phyloP scores from a whole-genome alignment of 2,797 vertebrate species.

The Dromococcyx pavoninus region DNA sequence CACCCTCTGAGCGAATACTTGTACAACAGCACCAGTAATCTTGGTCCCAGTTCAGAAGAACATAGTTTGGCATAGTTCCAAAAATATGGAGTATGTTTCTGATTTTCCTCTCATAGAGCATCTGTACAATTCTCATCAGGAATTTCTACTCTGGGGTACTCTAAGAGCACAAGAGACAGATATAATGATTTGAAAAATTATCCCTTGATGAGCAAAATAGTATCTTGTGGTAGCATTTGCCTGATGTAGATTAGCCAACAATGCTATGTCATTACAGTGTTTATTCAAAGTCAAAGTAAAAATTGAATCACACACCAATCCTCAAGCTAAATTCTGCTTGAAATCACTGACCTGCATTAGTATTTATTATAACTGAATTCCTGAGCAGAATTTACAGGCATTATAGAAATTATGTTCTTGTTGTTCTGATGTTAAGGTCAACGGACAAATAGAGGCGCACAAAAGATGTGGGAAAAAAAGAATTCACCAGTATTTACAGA shows the following conservation, averaged over 20 bases:
- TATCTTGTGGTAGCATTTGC: not conserved
- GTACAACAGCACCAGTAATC: conserved; percentile 16
- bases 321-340: not conserved
- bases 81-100: not conserved
- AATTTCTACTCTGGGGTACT: conserved; percentile 12
- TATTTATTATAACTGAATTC: not conserved
- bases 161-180: conserved; percentile 3
- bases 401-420: not conserved
- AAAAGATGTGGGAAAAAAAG: not conserved
- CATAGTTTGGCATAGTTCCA: conserved; percentile 20
- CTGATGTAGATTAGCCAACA: not conserved
- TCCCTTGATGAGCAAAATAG: not conserved
- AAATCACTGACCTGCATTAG: not conserved
- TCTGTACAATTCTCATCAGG: conserved; percentile 32
- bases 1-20: conserved; percentile 36
- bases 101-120: not conserved
- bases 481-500: not conserved
- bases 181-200: conserved; percentile 22
- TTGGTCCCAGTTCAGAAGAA: conserved; percentile 14
- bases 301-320: not conserved
- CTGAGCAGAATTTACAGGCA: not conserved
- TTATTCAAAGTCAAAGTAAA: conserved; percentile 18
- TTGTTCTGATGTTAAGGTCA: not conserved
- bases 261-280: not conserved
- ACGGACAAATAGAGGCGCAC: not conserved